Evolutionary conservation across 2,888 invertebrate species (phyloP), one percentile per base, ranked within the genome.

Genomic region (Epirrita christyi): DNA sequence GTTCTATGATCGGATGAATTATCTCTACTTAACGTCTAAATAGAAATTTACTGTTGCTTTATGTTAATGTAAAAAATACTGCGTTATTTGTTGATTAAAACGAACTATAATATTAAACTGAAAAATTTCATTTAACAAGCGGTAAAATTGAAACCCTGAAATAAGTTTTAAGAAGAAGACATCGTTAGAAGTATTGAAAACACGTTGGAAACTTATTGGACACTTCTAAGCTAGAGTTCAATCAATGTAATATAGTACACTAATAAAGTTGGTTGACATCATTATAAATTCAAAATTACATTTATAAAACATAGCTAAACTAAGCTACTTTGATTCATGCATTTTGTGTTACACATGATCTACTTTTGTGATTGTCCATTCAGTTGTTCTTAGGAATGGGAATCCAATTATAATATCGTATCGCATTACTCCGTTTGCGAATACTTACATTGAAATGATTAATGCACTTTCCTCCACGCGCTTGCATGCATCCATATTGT

Each of bases 101-200:
- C 6, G 29, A 29, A 9, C 9, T 29, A 29, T 9, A 8, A 29
- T 2, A 9, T 21, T 21, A 38, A 47, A 14, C 34, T 34, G n/a
- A 34, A 6, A 28, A 48, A 15, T 34, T 28, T 21, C 6, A 42
- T 36, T 72, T 64, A 66, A 72, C 63, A 67, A 71, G 66, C 64
- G 61, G 60, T 54, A 64, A 73, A 78, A 66, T 77, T n/a, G n/a
- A n/a, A 66, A 36, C 64, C 68, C 63, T 61, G 68, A 73, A 75
- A 70, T 65, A 80, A 80, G 69, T 80, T 75, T 71, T 72, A 70
- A 76, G 68, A 71, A 69, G 76, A 80, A 75, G 80, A 79, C 77
- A 75, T 83, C 77, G 78, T 85, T 81, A 78, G 71, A 80, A 75
- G 72, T 80, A 77, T 81, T 78, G 48, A 29, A 41, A 49, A 58